Percentiles rank a stretch among this genome's conserved stretches.
Evolutionary conservation across 2,888 invertebrate genomes (phyloP).

Genomic region (Polietes domitor): DNA sequence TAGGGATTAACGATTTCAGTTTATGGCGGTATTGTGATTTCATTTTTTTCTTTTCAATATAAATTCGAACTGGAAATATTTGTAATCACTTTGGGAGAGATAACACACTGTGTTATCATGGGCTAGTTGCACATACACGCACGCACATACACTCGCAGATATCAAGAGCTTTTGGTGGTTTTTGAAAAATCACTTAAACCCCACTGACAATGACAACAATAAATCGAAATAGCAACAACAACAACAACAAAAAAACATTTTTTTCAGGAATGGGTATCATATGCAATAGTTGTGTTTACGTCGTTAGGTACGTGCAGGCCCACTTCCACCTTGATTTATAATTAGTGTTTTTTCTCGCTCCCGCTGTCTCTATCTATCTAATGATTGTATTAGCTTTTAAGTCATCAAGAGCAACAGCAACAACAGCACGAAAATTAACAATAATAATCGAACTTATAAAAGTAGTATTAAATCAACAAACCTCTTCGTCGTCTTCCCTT

Average conservation of each 20-base stretch:
- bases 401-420: neutral
- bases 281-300: neutral
- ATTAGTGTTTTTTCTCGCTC: constrained; percentile 22
- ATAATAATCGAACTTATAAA: neutral
- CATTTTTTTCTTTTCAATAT: neutral
- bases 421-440: neutral
- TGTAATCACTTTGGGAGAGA: constrained; percentile 49
- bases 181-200: constrained; percentile 53
- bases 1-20: constrained; percentile 43
- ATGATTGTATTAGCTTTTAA: constrained; percentile 37
- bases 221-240: neutral
- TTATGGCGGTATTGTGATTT: constrained; percentile 24
- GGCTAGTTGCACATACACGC: neutral
- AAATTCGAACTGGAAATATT: constrained; percentile 21
- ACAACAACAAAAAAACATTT: neutral
- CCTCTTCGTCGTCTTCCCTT: neutral
- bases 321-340: constrained; percentile 30
- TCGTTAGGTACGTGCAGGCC: neutral
- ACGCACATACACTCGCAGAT: neutral
- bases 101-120: constrained; percentile 44
- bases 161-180: constrained; percentile 31
- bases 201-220: constrained; percentile 41
- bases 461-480: constrained; percentile 2
- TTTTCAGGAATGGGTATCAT: no score
- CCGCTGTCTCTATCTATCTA: neutral